Evolutionary conservation across 1,140 invertebrate genomes (phyloP).

Genomic region (Apocrypta bakeri): DNA sequence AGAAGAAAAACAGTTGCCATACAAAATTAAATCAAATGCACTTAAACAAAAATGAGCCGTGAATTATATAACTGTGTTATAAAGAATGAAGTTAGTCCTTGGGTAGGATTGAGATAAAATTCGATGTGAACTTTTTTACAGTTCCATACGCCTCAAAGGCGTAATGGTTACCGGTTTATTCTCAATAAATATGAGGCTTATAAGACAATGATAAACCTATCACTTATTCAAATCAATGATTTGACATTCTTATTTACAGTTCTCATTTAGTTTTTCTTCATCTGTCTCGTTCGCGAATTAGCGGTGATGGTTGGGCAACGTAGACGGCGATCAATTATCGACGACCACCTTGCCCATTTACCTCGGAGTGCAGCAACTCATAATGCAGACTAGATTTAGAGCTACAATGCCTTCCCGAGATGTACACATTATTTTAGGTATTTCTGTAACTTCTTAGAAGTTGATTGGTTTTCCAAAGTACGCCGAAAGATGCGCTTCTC

Average conservation of each 20-base stretch:
- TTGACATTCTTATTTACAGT: conserved; percentile 62
- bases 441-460: conserved; percentile 79
- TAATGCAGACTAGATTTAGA: conserved; percentile 63
- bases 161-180: conserved; percentile 64
- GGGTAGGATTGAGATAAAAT: conserved; percentile 37
- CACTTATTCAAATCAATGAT: conserved; percentile 56
- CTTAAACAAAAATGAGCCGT: neutral
- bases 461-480: conserved; percentile 99
- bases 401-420: conserved; percentile 61
- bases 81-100: conserved; percentile 8
- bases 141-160: conserved; percentile 32
- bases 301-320: conserved; percentile 40
- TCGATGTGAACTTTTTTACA: conserved; percentile 45
- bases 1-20: neutral
- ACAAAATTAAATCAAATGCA: conserved; percentile 22
- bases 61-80: neutral
- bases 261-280: conserved; percentile 50
- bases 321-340: conserved; percentile 47
- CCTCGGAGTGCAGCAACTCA: conserved; percentile 54
- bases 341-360: conserved; percentile 13
- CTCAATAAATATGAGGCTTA: conserved; percentile 69
- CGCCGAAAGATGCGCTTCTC: conserved; percentile 97
- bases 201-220: conserved; percentile 61
- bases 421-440: conserved; percentile 42
- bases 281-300: conserved; percentile 57